Conservation (phyloP, 2,888 invertebrate species). For the Dermolepida albohirtum region DNA sequence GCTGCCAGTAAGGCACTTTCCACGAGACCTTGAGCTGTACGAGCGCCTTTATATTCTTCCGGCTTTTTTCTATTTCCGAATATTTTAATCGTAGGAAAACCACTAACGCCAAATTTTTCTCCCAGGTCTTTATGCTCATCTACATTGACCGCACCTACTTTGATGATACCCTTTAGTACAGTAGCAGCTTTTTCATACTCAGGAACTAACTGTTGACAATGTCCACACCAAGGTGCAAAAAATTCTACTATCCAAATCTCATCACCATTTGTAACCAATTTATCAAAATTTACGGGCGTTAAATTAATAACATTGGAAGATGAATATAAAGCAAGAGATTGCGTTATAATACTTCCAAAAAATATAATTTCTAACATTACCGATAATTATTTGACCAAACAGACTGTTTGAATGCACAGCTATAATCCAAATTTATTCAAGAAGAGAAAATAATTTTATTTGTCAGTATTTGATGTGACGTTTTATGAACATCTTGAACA, state of each 20-base stretch:
- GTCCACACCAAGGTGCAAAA: constrained; percentile 97
- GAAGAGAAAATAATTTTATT: no score
- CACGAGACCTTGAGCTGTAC: constrained; percentile 87
- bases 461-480: no score
- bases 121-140: constrained; percentile 88
- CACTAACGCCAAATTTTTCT: constrained; percentile 83
- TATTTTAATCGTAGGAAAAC: constrained; percentile 97
- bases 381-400: no score
- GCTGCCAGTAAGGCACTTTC: constrained; percentile 84
- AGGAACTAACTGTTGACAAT: constrained; percentile 88
- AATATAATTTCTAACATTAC: background rate
- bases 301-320: constrained; percentile 85
- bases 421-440: no score
- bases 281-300: constrained; percentile 89
- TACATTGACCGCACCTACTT: constrained; percentile 94
- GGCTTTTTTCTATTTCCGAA: constrained; percentile 90
- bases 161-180: constrained; percentile 90
- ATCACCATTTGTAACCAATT: constrained; percentile 83
- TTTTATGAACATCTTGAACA: no score
- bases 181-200: constrained; percentile 94
- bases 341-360: background rate
- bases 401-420: no score
- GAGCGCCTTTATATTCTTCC: constrained; percentile 84
- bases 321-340: constrained; percentile 70
- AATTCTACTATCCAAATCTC: constrained; percentile 96